These are phyloP conservation scores for Agrochola circellaris DNA, from an alignment of 2,888 invertebrate genomes.

Conservation along the genomic window DNA sequence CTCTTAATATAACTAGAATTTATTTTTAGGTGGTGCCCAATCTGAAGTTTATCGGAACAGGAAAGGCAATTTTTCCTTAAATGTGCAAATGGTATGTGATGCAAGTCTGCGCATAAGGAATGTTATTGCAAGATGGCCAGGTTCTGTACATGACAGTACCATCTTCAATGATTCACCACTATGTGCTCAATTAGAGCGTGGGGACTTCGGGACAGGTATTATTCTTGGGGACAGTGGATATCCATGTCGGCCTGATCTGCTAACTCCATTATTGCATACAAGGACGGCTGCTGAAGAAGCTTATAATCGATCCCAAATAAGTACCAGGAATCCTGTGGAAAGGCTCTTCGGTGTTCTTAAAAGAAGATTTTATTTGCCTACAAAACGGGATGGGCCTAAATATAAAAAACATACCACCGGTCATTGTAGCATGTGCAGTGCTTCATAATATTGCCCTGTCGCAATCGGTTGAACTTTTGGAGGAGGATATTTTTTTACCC, in stretches of 20 bases:
- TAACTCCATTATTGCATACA: constrained; percentile 10
- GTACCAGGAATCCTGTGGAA: not conserved
- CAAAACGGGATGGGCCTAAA: not conserved
- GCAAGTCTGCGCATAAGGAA: constrained; percentile 3
- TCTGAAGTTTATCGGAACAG: not conserved
- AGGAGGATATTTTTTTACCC: not conserved
- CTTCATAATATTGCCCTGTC: constrained; percentile 13
- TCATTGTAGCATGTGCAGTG: constrained; percentile 13
- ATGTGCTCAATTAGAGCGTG: constrained; percentile 14
- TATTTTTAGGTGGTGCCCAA: not conserved
- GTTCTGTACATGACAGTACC: constrained; percentile 10
- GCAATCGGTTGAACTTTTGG: not conserved
- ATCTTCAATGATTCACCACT: constrained; percentile 15
- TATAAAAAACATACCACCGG: not conserved
- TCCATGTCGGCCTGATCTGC: not conserved
- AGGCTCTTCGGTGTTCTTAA: constrained; percentile 5
- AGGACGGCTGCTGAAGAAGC: constrained; percentile 1
- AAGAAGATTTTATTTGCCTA: constrained; percentile 6
- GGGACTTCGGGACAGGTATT: constrained; percentile 5
- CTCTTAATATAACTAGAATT: not conserved
- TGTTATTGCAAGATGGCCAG: constrained; percentile 10
- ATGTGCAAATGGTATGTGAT: constrained; percentile 11
- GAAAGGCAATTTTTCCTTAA: constrained; percentile 8
- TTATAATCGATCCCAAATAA: constrained; percentile 3
- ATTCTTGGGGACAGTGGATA: constrained; percentile 19